Conservation (phyloP, 2,797 vertebrate species). For the Eospalax fontanierii region DNA sequence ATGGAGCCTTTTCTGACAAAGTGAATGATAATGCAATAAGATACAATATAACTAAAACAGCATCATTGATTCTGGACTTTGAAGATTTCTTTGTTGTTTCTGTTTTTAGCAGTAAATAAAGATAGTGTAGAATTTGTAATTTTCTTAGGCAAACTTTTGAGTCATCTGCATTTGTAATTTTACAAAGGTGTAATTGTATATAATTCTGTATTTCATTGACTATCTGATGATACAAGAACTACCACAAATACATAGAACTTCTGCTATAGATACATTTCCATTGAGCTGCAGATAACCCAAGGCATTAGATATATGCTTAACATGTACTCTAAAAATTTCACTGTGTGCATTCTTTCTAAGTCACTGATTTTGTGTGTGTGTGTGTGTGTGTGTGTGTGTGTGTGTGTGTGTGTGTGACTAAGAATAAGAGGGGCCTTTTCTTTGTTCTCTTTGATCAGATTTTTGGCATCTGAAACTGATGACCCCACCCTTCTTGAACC, state of each 20-base stretch:
- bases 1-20: neutral
- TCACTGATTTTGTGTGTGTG: neutral
- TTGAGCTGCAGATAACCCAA: neutral
- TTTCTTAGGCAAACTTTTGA: neutral
- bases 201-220: neutral
- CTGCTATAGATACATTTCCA: neutral
- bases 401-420: neutral
- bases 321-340: constrained; percentile 4
- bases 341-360: neutral
- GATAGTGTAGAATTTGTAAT: neutral
- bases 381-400: neutral
- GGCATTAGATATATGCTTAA: neutral
- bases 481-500: neutral
- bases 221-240: constrained; percentile 28
- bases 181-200: neutral
- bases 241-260: neutral
- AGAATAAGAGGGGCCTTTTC: neutral
- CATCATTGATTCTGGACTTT: neutral
- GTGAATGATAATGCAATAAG: neutral
- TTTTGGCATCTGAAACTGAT: constrained; percentile 38
- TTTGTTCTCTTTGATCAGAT: constrained; percentile 54
- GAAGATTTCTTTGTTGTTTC: neutral
- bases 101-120: constrained; percentile 33
- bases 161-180: neutral
- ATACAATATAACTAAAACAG: neutral